phyloP scores from a whole-genome alignment of 1,140 invertebrate species.

The Pararge aegeria region DNA sequence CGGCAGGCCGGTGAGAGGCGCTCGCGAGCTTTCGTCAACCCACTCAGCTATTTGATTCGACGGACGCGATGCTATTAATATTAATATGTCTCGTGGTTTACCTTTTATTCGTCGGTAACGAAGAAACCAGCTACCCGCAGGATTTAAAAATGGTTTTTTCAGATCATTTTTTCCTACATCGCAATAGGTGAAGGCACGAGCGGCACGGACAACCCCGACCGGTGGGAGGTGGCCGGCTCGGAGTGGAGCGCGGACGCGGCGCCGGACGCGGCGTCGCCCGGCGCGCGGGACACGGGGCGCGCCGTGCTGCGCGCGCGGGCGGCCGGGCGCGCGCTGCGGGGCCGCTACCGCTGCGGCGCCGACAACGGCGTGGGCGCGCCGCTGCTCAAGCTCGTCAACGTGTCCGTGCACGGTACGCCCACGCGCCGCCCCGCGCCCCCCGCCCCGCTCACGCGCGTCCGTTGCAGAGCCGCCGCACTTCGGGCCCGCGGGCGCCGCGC shows the following conservation, averaged over 20 bases:
- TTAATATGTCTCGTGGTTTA: too few species aligned
- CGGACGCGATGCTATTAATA: too few species aligned
- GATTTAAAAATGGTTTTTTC: too few species aligned
- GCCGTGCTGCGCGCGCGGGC: conserved; percentile 79
- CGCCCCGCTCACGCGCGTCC: background rate
- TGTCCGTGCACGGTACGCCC: conserved; percentile 83
- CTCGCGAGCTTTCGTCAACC: too few species aligned
- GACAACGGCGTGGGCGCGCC: conserved; percentile 89
- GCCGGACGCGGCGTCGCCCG: background rate
- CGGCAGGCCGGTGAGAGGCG: conserved; percentile 77
- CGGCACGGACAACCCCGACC: conserved; percentile 36
- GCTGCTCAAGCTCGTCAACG: conserved; percentile 84
- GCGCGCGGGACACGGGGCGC: conserved; percentile 43
- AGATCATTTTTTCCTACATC: too few species aligned
- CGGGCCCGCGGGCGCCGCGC: conserved; percentile 30
- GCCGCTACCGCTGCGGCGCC: conserved; percentile 88
- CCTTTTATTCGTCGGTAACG: too few species aligned
- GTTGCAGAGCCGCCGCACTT: conserved; percentile 56
- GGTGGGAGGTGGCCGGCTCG: conserved; percentile 42
- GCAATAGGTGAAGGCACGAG: conserved; percentile 28
- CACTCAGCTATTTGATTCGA: too few species aligned
- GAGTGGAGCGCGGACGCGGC: conserved; percentile 26
- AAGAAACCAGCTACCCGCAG: too few species aligned
- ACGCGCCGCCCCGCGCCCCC: background rate
- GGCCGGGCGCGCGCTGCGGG: conserved; percentile 82